Percentiles rank a stretch among this genome's conserved stretches.
These are phyloP conservation scores for Phrynosoma platyrhinos DNA, from an alignment of 2,113 vertebrate species.

Conservation along the genomic window DNA sequence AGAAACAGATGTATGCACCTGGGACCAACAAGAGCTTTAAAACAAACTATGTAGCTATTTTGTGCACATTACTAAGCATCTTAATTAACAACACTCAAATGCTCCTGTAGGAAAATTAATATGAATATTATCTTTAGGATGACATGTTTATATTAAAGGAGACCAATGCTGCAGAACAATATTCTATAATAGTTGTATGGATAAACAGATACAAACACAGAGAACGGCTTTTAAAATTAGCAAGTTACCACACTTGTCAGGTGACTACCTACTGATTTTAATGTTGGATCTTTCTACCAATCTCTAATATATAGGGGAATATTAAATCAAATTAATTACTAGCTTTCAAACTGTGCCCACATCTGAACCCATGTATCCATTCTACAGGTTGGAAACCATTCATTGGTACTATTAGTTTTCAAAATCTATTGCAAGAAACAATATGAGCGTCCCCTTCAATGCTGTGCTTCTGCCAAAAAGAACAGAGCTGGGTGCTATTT, in stretches of 20 bases:
- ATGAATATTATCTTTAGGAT: conserved; percentile 31
- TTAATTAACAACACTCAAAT: conserved; percentile 37
- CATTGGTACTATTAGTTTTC: too few species aligned
- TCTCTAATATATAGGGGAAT: background rate
- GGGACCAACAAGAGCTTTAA: conserved; percentile 38
- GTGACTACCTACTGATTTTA: background rate
- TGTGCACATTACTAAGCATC: conserved; percentile 43
- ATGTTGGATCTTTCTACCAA: background rate
- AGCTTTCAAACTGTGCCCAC: background rate
- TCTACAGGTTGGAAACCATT: background rate
- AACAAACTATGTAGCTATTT: conserved; percentile 49
- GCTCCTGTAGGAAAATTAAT: conserved; percentile 49
- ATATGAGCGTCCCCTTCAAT: too few species aligned
- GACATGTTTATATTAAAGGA: conserved; percentile 43
- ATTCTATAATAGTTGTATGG: background rate
- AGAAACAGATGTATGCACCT: conserved; percentile 49
- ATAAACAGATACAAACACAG: conserved; percentile 25
- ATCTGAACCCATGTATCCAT: background rate
- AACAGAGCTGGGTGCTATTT: too few species aligned
- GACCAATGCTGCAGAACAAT: conserved; percentile 16
- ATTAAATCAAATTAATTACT: too few species aligned
- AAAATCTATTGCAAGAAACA: too few species aligned
- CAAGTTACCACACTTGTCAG: background rate
- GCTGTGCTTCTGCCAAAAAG: too few species aligned
- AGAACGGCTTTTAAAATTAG: conserved; percentile 31